Conservation (phyloP, 2,113 vertebrate genomes). For the Trichechus manatus region DNA sequence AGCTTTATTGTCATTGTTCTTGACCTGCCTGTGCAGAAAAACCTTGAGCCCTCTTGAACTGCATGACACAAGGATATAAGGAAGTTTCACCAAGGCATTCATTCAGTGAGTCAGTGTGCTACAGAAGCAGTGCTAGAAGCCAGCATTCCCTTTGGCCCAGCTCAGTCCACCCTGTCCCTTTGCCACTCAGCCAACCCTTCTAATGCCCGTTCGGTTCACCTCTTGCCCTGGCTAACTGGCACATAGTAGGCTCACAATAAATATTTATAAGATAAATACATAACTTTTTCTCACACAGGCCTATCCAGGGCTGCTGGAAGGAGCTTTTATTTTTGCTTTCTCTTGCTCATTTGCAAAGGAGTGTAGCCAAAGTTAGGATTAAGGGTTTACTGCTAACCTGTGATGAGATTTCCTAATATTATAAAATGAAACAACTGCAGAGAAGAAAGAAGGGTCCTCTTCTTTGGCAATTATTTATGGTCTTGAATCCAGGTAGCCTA, state of each 20-base stretch:
- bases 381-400: background rate
- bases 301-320: background rate
- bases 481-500: constrained; percentile 61
- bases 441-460: constrained; percentile 12
- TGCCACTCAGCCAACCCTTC: background rate
- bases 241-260: background rate
- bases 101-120: background rate
- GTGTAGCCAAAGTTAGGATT: background rate
- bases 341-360: constrained; percentile 38
- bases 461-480: constrained; percentile 60
- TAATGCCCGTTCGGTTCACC: background rate
- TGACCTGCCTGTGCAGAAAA: background rate
- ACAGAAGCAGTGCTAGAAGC: background rate
- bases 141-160: background rate
- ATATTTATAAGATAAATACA: background rate
- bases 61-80: background rate
- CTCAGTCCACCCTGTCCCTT: background rate
- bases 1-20: background rate
- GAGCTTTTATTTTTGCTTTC: constrained; percentile 14
- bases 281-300: background rate
- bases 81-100: background rate
- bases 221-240: background rate
- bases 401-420: constrained; percentile 73
- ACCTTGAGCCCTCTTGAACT: background rate
- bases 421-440: constrained; percentile 33